Evolutionary conservation across 1,140 invertebrate species (phyloP), one percentile per base, ranked within the genome.

Genomic region (Aricia agestis): DNA sequence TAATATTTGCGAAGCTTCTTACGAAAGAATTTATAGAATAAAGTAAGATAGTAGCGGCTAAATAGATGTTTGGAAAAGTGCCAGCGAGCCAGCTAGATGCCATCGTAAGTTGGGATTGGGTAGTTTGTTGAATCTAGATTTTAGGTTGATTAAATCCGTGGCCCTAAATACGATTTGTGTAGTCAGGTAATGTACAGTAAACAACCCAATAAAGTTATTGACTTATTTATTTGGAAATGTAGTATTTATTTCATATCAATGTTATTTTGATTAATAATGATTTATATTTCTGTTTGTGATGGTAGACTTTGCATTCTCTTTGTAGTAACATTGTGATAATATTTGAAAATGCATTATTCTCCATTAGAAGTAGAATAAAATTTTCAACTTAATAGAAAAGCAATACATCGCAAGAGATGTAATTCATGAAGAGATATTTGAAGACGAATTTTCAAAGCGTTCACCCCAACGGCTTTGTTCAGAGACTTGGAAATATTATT

Each of bases 401-500:
- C 45, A 52, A 52, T 52, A 52, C 9, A 52, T 52, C 45, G 45
- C 45, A 52, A 52, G 45, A 52, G 45, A 11, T 52, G 45, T 52
- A 52, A 70, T 69, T 68, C 67, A 68, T 68, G 68, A 19, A 61
- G 68, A 66, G 73, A 69, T 71, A 70, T 74, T 73, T 67, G 66
- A 74, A 71, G 76, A 79, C 77, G 80, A 82, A 83, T 87, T 82
- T 82, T 76, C 76, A 77, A 71, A 70, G 74, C 75, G 72, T 75
- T 78, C 78, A 74, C 81, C 83, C 84, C 79, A 84, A 84, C 85
- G 75, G 76, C 83, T 87, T 85, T 87, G 85, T 83, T 83, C 85
- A 86, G 74, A 73, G 78, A 82, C 79, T 86, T 82, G 81, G 85
- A 86, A 84, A 90, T 87, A 82, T 83, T 85, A 87, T 87, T 86